Base-by-base conservation (phyloP, 2,113 vertebrate genomes). In the Rynchops niger region DNA sequence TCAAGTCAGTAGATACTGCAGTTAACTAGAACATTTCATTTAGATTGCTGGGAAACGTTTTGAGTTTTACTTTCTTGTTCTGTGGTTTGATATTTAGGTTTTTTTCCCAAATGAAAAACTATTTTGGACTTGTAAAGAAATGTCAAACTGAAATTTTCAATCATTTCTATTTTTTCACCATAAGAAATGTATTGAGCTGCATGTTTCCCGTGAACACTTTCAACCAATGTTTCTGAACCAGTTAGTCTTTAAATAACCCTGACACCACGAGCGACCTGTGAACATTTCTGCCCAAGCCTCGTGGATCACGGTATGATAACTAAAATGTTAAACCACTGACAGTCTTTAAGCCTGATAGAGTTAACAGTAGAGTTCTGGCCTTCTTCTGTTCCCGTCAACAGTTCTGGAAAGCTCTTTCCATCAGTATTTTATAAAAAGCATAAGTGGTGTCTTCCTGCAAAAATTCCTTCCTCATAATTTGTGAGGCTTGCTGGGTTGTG, bases 71-170 rank as follows among this genome's bases (percentile, higher is more conserved):
- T 76, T 69, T 13, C 49, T 71, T 27, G 4, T 25, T 3, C 4
- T 34, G 1, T 3, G 26, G 4, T 21, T 86, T 4, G 6, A 2
- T 9, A 2, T 27, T 8, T 21, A 20, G 12, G 26, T 19, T n/a
- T 76, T 34, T 42, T 15, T 16, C 20, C 17, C 6, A 29, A 66
- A 36, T 30, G 11, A 22, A 67, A 15, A 12, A 1, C 7, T 29
- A 9, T 18, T 81, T 70, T 42, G 7, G 36, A 30, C 23, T 61
- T 78, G 49, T 12, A 58, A 87, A 45, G 32, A 55, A 38, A 71
- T 15, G 13, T 15, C 38, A 70, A 58, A 43, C 4, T 1, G 5
- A 52, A 34, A 50, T 45, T 72, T 25, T 11, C n/a, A 65, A 8
- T 19, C 2, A 29, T 80, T 86, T 52, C 19, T 83, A 13, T 49